phyloP scores from a whole-genome alignment of 2,888 invertebrate species.

The Eupithecia subfuscata region DNA sequence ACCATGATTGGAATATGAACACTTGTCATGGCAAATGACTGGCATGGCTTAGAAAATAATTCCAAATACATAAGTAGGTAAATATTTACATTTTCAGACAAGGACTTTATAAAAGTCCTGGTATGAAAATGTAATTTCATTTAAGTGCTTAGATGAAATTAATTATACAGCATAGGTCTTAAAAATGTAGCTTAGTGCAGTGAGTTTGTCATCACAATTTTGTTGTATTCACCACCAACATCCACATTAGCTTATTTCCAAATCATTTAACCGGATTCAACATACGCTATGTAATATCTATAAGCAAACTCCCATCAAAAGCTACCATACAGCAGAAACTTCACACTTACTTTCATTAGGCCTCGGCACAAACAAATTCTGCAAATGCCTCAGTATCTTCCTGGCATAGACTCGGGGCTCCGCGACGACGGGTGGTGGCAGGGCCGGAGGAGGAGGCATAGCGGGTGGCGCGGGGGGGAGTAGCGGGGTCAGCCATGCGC shows the following conservation, averaged over 20 bases:
- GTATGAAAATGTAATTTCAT: neutral
- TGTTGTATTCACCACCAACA: too few relatives aligned
- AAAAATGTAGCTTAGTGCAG: too few relatives aligned
- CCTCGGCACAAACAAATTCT: conserved; percentile 96
- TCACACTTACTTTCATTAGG: conserved; percentile 94
- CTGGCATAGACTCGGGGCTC: conserved; percentile 95
- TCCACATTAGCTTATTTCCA: too few relatives aligned
- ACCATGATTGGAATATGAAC: neutral
- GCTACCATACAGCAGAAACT: neutral
- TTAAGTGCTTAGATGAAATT: neutral
- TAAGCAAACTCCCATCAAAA: neutral
- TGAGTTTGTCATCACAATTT: too few relatives aligned
- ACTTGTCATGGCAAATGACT: neutral
- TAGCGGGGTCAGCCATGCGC: conserved; percentile 97
- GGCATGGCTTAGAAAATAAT: neutral
- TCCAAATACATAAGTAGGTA: neutral
- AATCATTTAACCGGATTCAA: too few relatives aligned
- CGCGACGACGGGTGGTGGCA: conserved; percentile 94
- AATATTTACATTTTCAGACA: too few relatives aligned
- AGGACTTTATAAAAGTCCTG: too few relatives aligned
- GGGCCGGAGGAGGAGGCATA: conserved; percentile 92
- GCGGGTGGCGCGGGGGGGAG: conserved; percentile 93
- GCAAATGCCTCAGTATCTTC: conserved; percentile 95
- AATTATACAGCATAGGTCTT: too few relatives aligned
- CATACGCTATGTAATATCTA: too few relatives aligned